Conservation (phyloP, 2,113 vertebrate species). For the Nothobranchius kuhntae region DNA sequence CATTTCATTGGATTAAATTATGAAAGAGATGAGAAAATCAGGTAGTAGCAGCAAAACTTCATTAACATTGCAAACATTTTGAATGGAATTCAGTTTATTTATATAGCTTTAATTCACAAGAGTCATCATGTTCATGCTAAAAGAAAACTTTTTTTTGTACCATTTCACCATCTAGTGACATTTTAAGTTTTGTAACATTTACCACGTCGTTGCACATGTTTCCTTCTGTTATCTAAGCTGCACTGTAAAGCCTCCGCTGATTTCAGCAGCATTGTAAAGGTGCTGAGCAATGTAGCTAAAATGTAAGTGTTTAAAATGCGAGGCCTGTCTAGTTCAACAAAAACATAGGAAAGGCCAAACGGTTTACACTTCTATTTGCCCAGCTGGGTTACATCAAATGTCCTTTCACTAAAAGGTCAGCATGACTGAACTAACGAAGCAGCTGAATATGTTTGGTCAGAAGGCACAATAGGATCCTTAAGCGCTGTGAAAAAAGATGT, state of each 20-base stretch:
- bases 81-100: too few relatives aligned
- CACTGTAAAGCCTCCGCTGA: neutral
- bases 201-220: neutral
- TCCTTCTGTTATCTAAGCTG: too few relatives aligned
- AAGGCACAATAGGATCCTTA: constrained; percentile 3
- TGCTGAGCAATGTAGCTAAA: neutral
- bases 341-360: neutral
- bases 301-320: neutral
- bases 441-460: constrained; percentile 1
- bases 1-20: too few relatives aligned
- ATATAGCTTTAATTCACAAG: too few relatives aligned
- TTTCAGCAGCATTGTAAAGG: neutral
- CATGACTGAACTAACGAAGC: constrained; percentile 6
- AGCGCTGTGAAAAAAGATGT: neutral
- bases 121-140: too few relatives aligned
- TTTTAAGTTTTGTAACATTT: neutral
- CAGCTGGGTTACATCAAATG: neutral
- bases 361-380: neutral
- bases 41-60: too few relatives aligned
- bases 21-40: too few relatives aligned
- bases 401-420: neutral
- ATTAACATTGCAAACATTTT: too few relatives aligned
- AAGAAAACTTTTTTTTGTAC: too few relatives aligned
- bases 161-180: too few relatives aligned
- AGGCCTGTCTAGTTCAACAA: neutral